Conservation (phyloP, 2,888 invertebrate genomes). For the Petrophora chlorosata region DNA sequence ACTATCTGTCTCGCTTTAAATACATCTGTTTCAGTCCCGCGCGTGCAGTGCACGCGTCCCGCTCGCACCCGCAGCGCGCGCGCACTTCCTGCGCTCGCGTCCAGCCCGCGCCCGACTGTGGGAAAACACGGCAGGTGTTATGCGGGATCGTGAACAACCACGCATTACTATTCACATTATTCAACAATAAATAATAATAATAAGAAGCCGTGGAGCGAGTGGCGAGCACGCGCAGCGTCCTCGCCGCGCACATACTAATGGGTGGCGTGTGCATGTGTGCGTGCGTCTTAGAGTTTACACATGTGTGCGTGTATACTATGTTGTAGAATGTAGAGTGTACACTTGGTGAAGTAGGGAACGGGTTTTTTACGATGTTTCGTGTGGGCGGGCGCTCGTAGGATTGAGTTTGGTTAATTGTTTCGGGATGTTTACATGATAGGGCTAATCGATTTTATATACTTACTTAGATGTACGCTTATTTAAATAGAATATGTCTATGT, state of each 20-base stretch:
- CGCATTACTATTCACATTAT: slow-evolving; percentile 84
- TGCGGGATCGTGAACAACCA: slow-evolving; percentile 84
- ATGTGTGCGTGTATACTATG: slow-evolving; percentile 43
- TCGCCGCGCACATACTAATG: slow-evolving; percentile 73
- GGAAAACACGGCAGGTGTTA: slow-evolving; percentile 85
- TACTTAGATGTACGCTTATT: slow-evolving; percentile 33
- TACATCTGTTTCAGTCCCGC: slow-evolving; percentile 53
- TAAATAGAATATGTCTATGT: background rate
- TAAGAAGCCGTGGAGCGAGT: slow-evolving; percentile 82
- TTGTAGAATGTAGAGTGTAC: slow-evolving; percentile 35
- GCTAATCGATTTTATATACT: slow-evolving; percentile 55
- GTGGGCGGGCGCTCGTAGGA: slow-evolving; percentile 79
- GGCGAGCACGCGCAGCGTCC: slow-evolving; percentile 80
- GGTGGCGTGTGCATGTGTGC: slow-evolving; percentile 60
- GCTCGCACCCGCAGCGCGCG: slow-evolving; percentile 68
- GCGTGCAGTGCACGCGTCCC: slow-evolving; percentile 74
- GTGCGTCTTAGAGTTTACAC: slow-evolving; percentile 40
- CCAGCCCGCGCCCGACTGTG: slow-evolving; percentile 76
- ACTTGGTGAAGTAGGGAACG: slow-evolving; percentile 50
- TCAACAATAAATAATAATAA: slow-evolving; percentile 84
- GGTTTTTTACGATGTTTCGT: slow-evolving; percentile 65
- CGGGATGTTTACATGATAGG: slow-evolving; percentile 56
- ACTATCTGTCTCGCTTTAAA: slow-evolving; percentile 50
- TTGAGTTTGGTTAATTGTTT: slow-evolving; percentile 76
- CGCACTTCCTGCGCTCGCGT: slow-evolving; percentile 77